Conservation (phyloP, 2,113 vertebrate genomes). For the Cheilinus undulatus region DNA sequence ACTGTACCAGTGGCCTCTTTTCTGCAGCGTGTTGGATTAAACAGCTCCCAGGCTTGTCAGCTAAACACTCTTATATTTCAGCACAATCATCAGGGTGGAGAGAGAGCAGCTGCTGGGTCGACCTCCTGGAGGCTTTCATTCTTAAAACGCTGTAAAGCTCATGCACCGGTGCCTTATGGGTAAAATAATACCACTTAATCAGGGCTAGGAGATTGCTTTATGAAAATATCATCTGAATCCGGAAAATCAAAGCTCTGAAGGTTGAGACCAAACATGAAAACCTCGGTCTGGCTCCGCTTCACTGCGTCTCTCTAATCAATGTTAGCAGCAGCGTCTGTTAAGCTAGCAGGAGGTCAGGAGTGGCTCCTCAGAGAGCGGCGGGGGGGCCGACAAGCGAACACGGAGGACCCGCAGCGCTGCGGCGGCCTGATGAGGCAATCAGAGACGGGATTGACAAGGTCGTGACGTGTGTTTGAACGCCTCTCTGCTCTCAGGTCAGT, state of each 20-base stretch:
- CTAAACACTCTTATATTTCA: background rate
- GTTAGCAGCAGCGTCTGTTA: slow-evolving; percentile 50
- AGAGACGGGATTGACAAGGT: slow-evolving; percentile 62
- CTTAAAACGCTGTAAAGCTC: background rate
- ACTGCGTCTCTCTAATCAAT: slow-evolving; percentile 52
- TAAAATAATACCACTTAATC: too few relatives aligned
- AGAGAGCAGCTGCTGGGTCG: background rate
- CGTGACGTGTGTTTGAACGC: slow-evolving; percentile 17
- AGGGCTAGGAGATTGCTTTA: too few relatives aligned
- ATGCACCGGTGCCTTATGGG: background rate
- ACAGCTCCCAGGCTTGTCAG: slow-evolving; percentile 43
- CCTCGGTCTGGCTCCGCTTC: slow-evolving; percentile 35
- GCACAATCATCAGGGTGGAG: background rate
- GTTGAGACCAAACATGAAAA: background rate
- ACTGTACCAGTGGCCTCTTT: slow-evolving; percentile 12
- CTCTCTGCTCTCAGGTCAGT: slow-evolving; percentile 24
- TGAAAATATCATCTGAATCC: too few relatives aligned
- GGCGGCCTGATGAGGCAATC: slow-evolving; percentile 56
- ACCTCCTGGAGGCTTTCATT: background rate
- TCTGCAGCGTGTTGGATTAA: slow-evolving; percentile 40
- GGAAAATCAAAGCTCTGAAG: too few relatives aligned
- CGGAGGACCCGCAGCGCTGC: slow-evolving; percentile 11
- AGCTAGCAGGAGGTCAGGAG: slow-evolving; percentile 37
- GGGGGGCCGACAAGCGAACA: slow-evolving; percentile 24
- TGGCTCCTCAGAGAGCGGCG: slow-evolving; percentile 33